Evolutionary conservation across 2,113 vertebrate species (phyloP), one percentile per base, ranked within the genome.

Genomic region (Ammodytes dubius): DNA sequence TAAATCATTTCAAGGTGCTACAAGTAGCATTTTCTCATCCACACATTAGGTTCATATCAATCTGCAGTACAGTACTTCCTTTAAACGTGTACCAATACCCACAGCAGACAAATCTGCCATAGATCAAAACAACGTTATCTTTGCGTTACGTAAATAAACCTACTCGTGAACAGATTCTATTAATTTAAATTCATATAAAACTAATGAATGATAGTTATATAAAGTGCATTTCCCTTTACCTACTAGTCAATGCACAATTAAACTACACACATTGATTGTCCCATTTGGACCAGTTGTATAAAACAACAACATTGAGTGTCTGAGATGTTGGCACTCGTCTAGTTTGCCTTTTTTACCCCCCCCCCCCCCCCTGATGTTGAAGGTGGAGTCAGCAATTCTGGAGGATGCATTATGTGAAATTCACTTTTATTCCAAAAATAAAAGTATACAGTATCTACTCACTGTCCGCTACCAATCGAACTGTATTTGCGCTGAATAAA

Each of bases 1-100:
- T 50, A 15, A 50, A 56, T 19, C 45, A 53, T 53, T 64, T 74
- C 37, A 64, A 77, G 53, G 56, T 74, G 53, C 42, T 37, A 57
- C 58, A 35, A 57, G 70, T 54, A 69, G 67, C 40, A 76, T 57
- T 57, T 74, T 56, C 45, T 27, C 27, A 27, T 27, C 27, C 27
- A 27, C 27, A 27, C 27, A 27, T 27, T 27, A 27, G 27, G 27
- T 27, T 27, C 27, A 27, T 27, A 27, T 27, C 8, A 39, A 47
- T 75, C 47, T 19, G 15, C 64, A 37, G 58, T 17, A 11, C 49
- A 40, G 19, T 11, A 14, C 17, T 42, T 67, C 37, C 37, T 68
- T 14, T 52, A 7, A 42, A 68, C 5, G n/a, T n/a, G 47, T 40
- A 19, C 19, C 4, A 8, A 27, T 19, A 56, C 3, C 39, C 15